Conservation (phyloP, 2,888 invertebrate genomes). For the Drosophila buzzatii region DNA sequence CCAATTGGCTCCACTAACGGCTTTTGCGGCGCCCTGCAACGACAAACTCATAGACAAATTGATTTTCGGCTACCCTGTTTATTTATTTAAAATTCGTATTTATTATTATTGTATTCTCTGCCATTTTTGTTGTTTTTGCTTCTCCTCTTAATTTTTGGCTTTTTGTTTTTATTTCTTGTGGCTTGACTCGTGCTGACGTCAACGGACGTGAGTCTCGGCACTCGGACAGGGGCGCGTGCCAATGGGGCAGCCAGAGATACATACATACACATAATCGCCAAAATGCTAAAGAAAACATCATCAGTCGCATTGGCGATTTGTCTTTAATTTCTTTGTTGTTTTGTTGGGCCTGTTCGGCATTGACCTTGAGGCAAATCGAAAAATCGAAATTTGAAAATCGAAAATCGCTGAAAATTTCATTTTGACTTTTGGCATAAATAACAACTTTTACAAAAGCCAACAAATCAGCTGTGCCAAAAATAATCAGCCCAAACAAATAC, state of each 20-base stretch:
- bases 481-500: slow-evolving; percentile 30
- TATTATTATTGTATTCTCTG: slow-evolving; percentile 26
- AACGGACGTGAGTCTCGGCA: slow-evolving; percentile 39
- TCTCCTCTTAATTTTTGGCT: background rate
- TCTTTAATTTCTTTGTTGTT: slow-evolving; percentile 10
- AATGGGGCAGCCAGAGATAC: slow-evolving; percentile 15
- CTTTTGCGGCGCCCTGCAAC: slow-evolving; percentile 16
- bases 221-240: slow-evolving; percentile 51
- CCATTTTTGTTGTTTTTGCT: background rate
- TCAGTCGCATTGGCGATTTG: slow-evolving; percentile 14
- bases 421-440: slow-evolving; percentile 57
- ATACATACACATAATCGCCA: slow-evolving; percentile 8
- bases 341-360: slow-evolving; percentile 19
- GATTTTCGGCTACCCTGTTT: slow-evolving; percentile 51
- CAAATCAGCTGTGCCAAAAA: slow-evolving; percentile 42
- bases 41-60: slow-evolving; percentile 54
- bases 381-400: slow-evolving; percentile 26
- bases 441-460: slow-evolving; percentile 38
- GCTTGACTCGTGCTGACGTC: slow-evolving; percentile 51
- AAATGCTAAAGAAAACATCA: slow-evolving; percentile 20
- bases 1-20: background rate
- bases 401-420: slow-evolving; percentile 30
- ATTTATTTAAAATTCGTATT: slow-evolving; percentile 61
- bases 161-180: background rate
- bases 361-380: slow-evolving; percentile 51